These are phyloP conservation scores for Neomorphus geoffroyi DNA, from an alignment of 2,797 vertebrate species.

Conservation along the genomic window DNA sequence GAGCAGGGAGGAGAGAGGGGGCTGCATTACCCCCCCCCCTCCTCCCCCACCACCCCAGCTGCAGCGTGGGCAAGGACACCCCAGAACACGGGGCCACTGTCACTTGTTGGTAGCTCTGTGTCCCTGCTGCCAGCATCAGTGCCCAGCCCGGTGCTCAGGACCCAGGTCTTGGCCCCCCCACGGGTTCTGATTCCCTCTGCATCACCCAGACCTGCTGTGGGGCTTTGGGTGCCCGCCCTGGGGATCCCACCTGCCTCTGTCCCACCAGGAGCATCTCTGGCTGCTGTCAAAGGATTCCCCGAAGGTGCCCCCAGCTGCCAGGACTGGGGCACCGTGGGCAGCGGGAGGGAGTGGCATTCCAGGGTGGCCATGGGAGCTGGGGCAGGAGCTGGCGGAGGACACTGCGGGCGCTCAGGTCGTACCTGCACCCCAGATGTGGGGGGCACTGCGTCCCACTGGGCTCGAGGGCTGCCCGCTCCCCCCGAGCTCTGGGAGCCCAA, in stretches of 20 bases:
- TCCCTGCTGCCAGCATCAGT: background rate
- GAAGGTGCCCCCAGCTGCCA: background rate
- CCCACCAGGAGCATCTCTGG: background rate
- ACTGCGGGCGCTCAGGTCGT: fast-evolving
- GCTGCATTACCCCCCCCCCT: fast-evolving
- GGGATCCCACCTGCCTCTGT: background rate
- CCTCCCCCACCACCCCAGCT: background rate
- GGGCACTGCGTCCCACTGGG: fast-evolving
- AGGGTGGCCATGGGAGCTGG: fast-evolving
- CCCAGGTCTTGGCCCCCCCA: fast-evolving
- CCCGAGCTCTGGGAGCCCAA: too few relatives aligned
- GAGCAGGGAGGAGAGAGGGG: background rate
- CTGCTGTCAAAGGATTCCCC: background rate
- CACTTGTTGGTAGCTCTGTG: fast-evolving
- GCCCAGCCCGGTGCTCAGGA: background rate
- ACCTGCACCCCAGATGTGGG: fast-evolving
- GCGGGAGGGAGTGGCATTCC: background rate
- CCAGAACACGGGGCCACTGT: fast-evolving
- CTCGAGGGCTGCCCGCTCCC: background rate
- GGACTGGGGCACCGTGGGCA: background rate
- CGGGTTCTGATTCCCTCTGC: fast-evolving
- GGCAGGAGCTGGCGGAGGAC: background rate
- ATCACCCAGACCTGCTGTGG: background rate
- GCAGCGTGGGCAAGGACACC: background rate
- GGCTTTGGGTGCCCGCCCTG: background rate